Evolutionary conservation across 2,113 vertebrate genomes (phyloP), one percentile per base, ranked within the genome.

Genomic region (Scartelaos histophorus): DNA sequence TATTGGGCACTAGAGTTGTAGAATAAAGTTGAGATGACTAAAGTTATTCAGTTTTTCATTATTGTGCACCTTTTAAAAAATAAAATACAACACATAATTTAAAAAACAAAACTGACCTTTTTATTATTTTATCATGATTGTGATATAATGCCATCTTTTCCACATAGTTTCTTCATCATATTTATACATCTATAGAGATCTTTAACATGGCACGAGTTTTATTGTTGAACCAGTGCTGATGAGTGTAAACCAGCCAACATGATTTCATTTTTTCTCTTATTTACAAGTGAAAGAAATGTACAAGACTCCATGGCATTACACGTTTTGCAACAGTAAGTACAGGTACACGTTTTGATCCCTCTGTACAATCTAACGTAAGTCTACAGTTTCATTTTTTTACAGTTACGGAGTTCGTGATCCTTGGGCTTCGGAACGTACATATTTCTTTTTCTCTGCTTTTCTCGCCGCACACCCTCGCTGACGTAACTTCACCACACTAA

Each of bases 281-380:
- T 97, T 98, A 98, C 96, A 99, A 93, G 95, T 88, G 29, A 94
- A 94, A 92, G 91, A 95, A 96, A 98, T 98, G 94, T 98, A 99
- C 96, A 98, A 92, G 94, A 96, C 93, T 94, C 87, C 87, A 94
- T 94, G 96, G 94, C 94, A 92, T 87, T 94, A 96, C 87, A 93
- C 95, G 95, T 94, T 91, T 94, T 90, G 86, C 12, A 91, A 97
- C 95, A 95, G 92, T 94, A 93, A 95, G 94, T 95, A 95, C 92
- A 93, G 93, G 95, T 94, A 95, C 93, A 92, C 88, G 17, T 51
- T 54, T 88, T 82, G 78, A 91, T 94, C 92, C 94, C 92, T 95
- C 95, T 96, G 96, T 97, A 98, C 95, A 98, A 94, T 95, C 95
- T 95, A 96, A 96, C 91, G 90, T 94, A 92, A 93, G 92, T 94